Conservation (phyloP, 2,888 invertebrate genomes). For the Drosophila barbarae region DNA sequence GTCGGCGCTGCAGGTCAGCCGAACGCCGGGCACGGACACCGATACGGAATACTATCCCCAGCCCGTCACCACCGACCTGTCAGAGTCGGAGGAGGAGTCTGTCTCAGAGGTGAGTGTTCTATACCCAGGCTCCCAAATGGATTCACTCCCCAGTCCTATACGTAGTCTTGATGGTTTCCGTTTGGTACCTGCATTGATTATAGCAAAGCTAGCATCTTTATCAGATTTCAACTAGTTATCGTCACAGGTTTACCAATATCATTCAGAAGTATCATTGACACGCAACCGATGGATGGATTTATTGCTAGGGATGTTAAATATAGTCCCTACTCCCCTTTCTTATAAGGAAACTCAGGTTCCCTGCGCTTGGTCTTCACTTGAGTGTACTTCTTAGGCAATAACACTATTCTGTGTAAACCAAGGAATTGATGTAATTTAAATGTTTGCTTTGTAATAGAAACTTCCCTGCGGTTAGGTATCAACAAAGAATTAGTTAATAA, state of each 20-base stretch:
- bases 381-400: too few species aligned
- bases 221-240: not conserved
- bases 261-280: not conserved
- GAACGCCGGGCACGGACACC: conserved; percentile 91
- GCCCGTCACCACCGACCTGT: conserved; percentile 95
- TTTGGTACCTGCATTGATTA: too few species aligned
- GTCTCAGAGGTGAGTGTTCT: conserved; percentile 91
- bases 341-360: not conserved
- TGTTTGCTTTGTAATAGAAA: too few species aligned
- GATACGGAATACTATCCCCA: conserved; percentile 90
- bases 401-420: too few species aligned
- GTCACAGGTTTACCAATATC: not conserved
- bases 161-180: not conserved
- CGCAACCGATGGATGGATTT: not conserved
- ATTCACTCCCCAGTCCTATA: not conserved
- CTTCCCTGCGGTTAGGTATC: too few species aligned
- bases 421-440: too few species aligned
- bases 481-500: too few species aligned
- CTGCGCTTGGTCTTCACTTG: not conserved
- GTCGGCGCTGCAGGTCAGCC: conserved; percentile 80
- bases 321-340: not conserved
- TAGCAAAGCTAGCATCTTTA: not conserved
- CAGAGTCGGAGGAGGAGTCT: conserved; percentile 97
- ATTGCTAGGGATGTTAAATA: not conserved
- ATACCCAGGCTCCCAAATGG: not conserved